These are phyloP conservation scores for Benthosema pterotum DNA, from an alignment of 2,797 vertebrate genomes.

Conservation along the genomic window DNA sequence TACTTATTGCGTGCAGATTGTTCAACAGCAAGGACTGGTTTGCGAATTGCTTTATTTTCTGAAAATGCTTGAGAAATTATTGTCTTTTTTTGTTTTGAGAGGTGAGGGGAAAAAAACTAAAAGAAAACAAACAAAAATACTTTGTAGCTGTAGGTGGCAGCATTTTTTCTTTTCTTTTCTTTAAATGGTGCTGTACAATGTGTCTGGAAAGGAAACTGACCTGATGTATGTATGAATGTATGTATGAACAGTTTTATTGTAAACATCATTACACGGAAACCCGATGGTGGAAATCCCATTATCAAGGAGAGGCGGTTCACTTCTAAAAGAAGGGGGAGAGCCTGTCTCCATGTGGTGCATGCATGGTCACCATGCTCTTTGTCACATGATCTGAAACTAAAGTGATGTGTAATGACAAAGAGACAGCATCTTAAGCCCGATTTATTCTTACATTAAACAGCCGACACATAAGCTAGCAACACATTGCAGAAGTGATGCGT, in stretches of 20 bases:
- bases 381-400: conserved; percentile 67
- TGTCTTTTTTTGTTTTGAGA: conserved; percentile 81
- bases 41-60: conserved; percentile 94
- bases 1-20: conserved; percentile 87
- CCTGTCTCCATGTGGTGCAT: conserved; percentile 56
- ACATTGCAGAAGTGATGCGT: too few relatives aligned
- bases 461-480: too few relatives aligned
- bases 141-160: conserved; percentile 88
- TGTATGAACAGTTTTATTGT: conserved; percentile 84
- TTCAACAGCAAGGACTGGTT: conserved; percentile 90
- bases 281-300: conserved; percentile 91
- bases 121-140: conserved; percentile 58
- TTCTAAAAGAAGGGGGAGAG: conserved; percentile 46
- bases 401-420: conserved; percentile 70
- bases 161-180: conserved; percentile 69
- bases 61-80: conserved; percentile 89
- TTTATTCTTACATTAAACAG: background rate
- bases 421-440: conserved; percentile 51
- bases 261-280: conserved; percentile 98
- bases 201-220: conserved; percentile 84
- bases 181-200: conserved; percentile 87
- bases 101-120: conserved; percentile 33
- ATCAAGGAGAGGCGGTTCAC: conserved; percentile 68
- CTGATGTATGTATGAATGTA: conserved; percentile 91
- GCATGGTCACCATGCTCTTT: conserved; percentile 66